Evolutionary conservation across 2,888 invertebrate species (phyloP).

Genomic region (Lamellibrachia satsuma): DNA sequence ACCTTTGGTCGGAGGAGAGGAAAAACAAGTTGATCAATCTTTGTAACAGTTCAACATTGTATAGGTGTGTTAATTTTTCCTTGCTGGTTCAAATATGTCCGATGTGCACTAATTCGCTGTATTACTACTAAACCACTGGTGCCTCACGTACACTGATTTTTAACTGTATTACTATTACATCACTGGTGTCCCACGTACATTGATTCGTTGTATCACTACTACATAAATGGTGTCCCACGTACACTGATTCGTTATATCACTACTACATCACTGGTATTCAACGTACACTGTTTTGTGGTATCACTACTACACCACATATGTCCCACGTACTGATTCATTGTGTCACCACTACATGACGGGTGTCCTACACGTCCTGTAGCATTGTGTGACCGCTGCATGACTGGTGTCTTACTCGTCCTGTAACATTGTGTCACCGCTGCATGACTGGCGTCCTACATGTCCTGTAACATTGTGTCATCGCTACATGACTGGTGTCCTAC

Average conservation of each 20-base stretch:
- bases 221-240: neutral
- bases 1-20: no score
- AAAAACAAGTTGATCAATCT: no score
- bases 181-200: neutral
- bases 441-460: neutral
- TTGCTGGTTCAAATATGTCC: neutral
- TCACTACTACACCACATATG: neutral
- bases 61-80: neutral
- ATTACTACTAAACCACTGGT: no score
- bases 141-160: neutral
- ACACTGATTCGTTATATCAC: neutral
- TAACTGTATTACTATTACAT: neutral
- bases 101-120: no score
- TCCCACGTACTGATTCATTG: neutral
- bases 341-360: neutral
- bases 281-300: no score
- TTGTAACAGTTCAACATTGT: neutral
- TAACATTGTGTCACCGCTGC: neutral
- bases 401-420: neutral
- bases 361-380: neutral
- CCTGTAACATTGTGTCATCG: neutral
- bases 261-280: neutral
- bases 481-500: no score
- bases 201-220: neutral
- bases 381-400: no score